Conservation (phyloP, 1,140 invertebrate genomes). For the Asobara japonica region DNA sequence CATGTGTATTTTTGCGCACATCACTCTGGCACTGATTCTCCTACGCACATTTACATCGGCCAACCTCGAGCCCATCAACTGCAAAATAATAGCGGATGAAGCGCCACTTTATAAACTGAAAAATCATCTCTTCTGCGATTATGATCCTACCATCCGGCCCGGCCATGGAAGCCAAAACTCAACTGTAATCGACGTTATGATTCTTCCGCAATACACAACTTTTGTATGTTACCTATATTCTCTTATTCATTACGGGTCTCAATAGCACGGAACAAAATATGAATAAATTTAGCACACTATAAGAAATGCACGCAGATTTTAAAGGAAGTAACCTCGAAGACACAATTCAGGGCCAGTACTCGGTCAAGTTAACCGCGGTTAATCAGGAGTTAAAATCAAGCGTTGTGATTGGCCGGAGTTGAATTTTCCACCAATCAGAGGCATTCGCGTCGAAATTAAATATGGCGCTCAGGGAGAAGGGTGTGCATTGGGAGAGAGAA, state of each 20-base stretch:
- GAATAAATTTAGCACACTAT: too few relatives aligned
- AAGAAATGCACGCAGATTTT: too few relatives aligned
- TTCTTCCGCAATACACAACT: neutral
- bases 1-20: neutral
- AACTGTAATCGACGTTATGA: neutral
- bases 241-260: neutral
- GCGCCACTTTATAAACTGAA: slow-evolving; percentile 16
- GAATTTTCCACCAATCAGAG: too few relatives aligned
- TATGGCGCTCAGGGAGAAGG: too few relatives aligned
- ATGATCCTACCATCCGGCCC: neutral
- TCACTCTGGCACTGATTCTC: neutral
- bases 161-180: neutral
- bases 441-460: too few relatives aligned
- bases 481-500: too few relatives aligned
- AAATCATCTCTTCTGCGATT: neutral
- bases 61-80: neutral
- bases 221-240: neutral
- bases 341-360: too few relatives aligned
- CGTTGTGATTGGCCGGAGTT: too few relatives aligned
- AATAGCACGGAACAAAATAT: too few relatives aligned
- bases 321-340: too few relatives aligned
- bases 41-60: neutral
- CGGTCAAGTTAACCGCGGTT: too few relatives aligned
- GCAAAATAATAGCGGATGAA: slow-evolving; percentile 44
- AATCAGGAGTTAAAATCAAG: too few relatives aligned